A percentile compares a stretch with the other conserved stretches of the same genome.
phyloP scores from a whole-genome alignment of 2,797 vertebrate species.

The Cyclura pinguis region DNA sequence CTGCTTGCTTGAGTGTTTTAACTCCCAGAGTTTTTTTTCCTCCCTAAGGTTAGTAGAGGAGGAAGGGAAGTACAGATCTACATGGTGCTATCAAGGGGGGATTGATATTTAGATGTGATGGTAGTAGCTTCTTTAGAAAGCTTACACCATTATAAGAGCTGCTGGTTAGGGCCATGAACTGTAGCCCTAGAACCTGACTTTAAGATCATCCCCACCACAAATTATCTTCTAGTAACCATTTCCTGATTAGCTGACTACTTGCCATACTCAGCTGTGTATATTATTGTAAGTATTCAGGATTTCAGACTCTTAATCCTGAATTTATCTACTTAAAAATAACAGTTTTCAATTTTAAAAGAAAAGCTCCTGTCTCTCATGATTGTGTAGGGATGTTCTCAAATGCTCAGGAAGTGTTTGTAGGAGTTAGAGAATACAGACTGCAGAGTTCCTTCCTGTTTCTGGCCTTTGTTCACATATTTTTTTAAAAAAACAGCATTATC shows the following conservation, averaged over 20 bases:
- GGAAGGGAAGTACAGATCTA: not conserved
- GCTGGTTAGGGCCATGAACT: not conserved
- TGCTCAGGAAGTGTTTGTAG: not conserved
- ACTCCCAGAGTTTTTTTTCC: not conserved
- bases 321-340: not conserved
- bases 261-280: not conserved
- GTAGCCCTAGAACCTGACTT: not conserved
- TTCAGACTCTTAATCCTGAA: not conserved
- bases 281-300: not conserved
- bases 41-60: not conserved
- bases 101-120: not conserved
- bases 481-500: not conserved
- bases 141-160: not conserved
- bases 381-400: not conserved
- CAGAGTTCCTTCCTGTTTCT: not conserved
- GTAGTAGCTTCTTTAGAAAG: not conserved
- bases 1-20: accelerated
- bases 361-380: not conserved
- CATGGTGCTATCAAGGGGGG: not conserved
- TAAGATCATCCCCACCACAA: not conserved
- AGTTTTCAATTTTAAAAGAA: not conserved
- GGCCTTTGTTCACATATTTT: not conserved
- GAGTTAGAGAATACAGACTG: not conserved
- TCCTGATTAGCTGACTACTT: not conserved
- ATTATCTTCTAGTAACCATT: not conserved